These are phyloP conservation scores for Lagorchestes hirsutus DNA, from an alignment of 2,797 vertebrate species.

Conservation along the genomic window DNA sequence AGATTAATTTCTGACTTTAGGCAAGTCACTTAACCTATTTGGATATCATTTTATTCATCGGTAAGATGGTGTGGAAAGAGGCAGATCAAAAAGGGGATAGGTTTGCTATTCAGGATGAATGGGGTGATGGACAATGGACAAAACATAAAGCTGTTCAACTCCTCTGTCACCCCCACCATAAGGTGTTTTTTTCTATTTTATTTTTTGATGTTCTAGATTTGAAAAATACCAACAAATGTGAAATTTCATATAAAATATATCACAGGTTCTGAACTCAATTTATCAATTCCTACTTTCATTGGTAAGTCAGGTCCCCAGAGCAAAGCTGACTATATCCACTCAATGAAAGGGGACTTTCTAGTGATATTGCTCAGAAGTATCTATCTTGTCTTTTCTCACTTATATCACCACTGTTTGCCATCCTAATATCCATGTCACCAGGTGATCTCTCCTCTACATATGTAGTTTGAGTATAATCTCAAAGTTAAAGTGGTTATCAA, in stretches of 20 bases:
- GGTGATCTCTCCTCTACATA: background rate
- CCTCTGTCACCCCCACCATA: background rate
- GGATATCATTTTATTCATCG: background rate
- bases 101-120: background rate
- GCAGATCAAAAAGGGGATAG: background rate
- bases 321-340: background rate
- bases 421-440: background rate
- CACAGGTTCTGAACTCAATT: background rate
- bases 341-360: background rate
- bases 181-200: background rate
- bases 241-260: background rate
- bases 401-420: background rate
- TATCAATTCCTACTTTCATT: background rate
- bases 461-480: background rate
- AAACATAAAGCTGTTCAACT: background rate
- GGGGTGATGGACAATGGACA: background rate
- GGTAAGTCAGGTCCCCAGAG: background rate
- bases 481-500: background rate
- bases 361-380: background rate
- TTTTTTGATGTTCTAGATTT: background rate
- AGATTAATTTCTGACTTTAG: background rate
- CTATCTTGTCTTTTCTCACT: background rate
- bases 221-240: background rate
- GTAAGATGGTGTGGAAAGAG: background rate
- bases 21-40: background rate